Percentiles rank a stretch among this genome's conserved stretches.
These are phyloP conservation scores for Ophioderma brevispina DNA, from an alignment of 35 echinoderm and acorn worm species.

Conservation along the genomic window DNA sequence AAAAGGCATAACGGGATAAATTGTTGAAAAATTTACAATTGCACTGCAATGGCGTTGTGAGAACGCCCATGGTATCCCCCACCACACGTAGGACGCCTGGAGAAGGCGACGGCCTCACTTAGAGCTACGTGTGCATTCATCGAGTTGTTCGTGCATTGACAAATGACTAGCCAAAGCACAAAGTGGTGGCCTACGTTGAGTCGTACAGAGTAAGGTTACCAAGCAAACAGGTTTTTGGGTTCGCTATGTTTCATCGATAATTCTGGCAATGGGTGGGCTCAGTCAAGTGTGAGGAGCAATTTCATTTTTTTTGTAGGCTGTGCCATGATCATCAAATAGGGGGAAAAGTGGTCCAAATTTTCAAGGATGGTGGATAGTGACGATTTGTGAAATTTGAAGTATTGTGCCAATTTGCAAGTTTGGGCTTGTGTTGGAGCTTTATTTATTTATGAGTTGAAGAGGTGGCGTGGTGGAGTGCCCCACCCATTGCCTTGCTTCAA, in stretches of 20 bases:
- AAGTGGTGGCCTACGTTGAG: not conserved
- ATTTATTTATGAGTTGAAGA: not conserved
- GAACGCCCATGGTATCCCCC: too few species aligned
- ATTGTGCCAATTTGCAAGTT: too few species aligned
- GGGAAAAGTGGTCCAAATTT: not conserved
- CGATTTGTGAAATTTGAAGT: too few species aligned
- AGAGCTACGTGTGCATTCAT: not conserved
- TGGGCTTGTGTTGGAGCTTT: not conserved
- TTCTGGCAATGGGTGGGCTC: not conserved
- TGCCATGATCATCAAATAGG: not conserved
- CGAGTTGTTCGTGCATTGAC: not conserved
- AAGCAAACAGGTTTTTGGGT: not conserved
- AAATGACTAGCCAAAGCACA: not conserved
- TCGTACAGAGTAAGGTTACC: not conserved
- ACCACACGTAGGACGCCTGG: too few species aligned
- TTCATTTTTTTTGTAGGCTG: not conserved
- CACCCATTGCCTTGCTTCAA: not conserved
- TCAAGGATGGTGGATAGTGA: too few species aligned
- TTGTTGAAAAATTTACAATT: too few species aligned
- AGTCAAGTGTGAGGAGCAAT: not conserved
- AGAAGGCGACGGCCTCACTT: not conserved
- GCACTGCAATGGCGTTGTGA: too few species aligned
- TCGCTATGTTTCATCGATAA: not conserved
- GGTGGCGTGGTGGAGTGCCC: not conserved
- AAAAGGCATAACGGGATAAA: too few species aligned